Percentiles rank a stretch among this genome's conserved stretches.
phyloP scores from a whole-genome alignment of 2,113 vertebrate genomes.

The Gnathonemus longibarbis region DNA sequence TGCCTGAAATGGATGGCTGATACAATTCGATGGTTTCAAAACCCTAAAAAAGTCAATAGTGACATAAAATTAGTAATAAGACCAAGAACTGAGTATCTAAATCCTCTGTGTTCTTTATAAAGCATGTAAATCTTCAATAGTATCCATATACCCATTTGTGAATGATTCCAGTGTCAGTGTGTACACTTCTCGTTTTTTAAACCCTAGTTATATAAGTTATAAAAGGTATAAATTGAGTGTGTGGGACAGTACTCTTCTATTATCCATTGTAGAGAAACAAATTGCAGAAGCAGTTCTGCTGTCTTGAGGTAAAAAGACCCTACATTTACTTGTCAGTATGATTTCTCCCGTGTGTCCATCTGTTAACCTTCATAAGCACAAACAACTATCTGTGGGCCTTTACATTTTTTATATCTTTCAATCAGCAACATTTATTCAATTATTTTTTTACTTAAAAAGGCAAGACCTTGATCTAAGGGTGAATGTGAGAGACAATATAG shows the following conservation, averaged over 20 bases:
- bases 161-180: not conserved
- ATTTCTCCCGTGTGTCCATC: not conserved
- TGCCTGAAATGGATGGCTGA: not conserved
- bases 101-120: not conserved
- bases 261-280: not conserved
- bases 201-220: not conserved
- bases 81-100: not conserved
- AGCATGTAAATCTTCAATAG: not conserved
- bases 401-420: not conserved
- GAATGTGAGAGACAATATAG: not conserved
- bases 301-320: too few species aligned
- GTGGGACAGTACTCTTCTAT: not conserved
- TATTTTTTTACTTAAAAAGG: not conserved
- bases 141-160: not conserved
- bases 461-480: not conserved
- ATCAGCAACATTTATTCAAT: not conserved
- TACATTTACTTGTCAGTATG: not conserved
- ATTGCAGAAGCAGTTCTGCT: not conserved
- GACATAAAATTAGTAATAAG: not conserved
- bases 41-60: not conserved
- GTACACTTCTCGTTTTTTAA: not conserved
- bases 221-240: not conserved
- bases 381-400: not conserved
- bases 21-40: not conserved
- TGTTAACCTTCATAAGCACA: not conserved